Evolutionary conservation across 2,888 invertebrate species (phyloP), one percentile per base, ranked within the genome.

Genomic region (Unio delphinus): DNA sequence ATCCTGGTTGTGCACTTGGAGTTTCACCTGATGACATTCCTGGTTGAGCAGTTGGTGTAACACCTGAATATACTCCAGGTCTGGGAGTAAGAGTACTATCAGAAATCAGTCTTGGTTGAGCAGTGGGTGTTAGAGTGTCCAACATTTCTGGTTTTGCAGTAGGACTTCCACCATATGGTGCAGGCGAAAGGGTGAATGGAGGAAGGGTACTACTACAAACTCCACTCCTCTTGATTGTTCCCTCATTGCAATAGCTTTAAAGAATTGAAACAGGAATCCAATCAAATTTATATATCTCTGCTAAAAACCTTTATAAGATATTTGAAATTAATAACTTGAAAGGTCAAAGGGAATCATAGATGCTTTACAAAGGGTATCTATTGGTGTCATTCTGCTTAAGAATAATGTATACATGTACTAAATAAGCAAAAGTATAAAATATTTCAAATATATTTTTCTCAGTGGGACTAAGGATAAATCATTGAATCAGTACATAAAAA

Each of bases 191-290:
- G 18, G 68, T 64, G 6, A 67, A 56, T 30, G 82, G 78, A 54
- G 74, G 67, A n/a, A 70, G 28, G 30, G 80, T 79, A 28, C 75
- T 75, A 30, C 75, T 69, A 64, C 83, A 83, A 60, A 80, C 79
- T 7, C 89, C 89, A 55, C 81, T 81, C 61, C 89, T 86, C 54
- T 82, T 80, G 20, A 88, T 74, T 26, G 83, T 73, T 45, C 87
- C 84, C 34, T 81, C 81, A 45, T 86, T 83, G 72, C 90, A 89
- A 73, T 82, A 87, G 72, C 89, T 85, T 79, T 18, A 74, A 73
- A 67, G 26, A 65, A 67, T 67, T 55, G 17, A 55, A 8, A 66
- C 30, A 7, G 45, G 56, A 68, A 64, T 30, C 55, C 20, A 34
- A 54, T 23, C 8, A 45, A 45, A 45, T 15, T 2, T 45, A 45